These are phyloP conservation scores for Poeciliopsis gracilis DNA, from an alignment of 2,797 vertebrate genomes.

Conservation along the genomic window DNA sequence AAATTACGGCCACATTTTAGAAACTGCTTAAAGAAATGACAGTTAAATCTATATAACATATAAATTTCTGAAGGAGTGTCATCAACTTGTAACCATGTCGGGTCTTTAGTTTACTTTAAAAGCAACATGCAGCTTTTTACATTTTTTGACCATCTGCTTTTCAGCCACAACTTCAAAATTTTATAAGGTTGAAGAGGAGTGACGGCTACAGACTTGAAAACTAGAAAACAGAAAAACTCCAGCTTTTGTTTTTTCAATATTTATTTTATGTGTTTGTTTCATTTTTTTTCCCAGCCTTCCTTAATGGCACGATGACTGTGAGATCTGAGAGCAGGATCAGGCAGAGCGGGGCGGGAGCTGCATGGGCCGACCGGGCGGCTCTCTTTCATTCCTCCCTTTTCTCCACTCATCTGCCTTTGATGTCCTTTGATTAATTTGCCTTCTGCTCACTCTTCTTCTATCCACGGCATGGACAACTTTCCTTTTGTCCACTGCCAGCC, in stretches of 20 bases:
- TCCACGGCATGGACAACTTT: constrained; percentile 40
- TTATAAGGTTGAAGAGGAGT: background rate
- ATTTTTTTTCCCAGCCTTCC: constrained; percentile 56
- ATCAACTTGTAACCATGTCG: background rate
- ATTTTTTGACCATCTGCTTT: background rate
- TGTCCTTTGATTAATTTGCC: constrained; percentile 80
- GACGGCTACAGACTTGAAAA: background rate
- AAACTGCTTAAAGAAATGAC: background rate
- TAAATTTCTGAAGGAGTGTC: background rate
- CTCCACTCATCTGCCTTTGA: constrained; percentile 73
- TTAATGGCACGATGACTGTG: constrained; percentile 70
- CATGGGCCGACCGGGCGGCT: constrained; percentile 74
- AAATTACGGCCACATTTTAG: background rate
- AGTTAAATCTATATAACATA: background rate
- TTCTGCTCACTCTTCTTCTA: constrained; percentile 61
- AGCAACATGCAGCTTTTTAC: background rate
- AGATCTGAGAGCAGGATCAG: constrained; percentile 75
- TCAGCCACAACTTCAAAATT: background rate
- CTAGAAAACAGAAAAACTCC: background rate
- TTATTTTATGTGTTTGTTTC: constrained; percentile 9
- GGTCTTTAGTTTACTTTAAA: background rate
- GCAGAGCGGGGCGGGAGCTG: constrained; percentile 69
- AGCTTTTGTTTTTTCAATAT: no score
- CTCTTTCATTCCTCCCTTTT: constrained; percentile 74
- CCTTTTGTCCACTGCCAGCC: constrained; percentile 32